A percentile compares a stretch with the other conserved stretches of the same genome.
These are phyloP conservation scores for Caenorhabditis drosophilae DNA, from an alignment of 2,888 invertebrate genomes.

Conservation along the genomic window DNA sequence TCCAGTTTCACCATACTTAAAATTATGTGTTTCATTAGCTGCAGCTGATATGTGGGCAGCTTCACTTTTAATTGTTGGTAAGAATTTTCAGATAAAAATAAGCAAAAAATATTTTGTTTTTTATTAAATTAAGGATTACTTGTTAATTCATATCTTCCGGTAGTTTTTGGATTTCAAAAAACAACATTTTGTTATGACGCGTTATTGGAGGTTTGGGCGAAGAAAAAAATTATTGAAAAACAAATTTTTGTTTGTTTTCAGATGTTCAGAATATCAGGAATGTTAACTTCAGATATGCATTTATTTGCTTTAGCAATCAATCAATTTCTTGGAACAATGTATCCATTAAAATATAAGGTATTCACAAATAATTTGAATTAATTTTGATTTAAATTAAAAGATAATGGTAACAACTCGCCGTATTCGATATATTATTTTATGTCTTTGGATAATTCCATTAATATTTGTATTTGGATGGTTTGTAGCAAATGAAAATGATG, in stretches of 20 bases:
- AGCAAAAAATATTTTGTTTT: neutral
- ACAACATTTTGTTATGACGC: conserved; percentile 53
- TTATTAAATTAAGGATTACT: conserved; percentile 55
- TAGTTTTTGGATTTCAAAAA: conserved; percentile 52
- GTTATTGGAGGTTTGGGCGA: no score
- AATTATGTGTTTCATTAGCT: conserved; percentile 62
- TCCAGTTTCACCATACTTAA: conserved; percentile 63
- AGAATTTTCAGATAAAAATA: neutral
- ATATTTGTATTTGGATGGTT: conserved; percentile 55
- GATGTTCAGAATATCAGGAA: conserved; percentile 63
- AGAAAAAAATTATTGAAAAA: no score
- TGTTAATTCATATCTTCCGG: conserved; percentile 65
- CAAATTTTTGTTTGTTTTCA: no score
- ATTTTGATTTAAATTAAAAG: conserved; percentile 33
- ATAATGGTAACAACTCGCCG: conserved; percentile 63
- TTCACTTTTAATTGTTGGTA: conserved; percentile 55
- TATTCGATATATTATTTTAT: conserved; percentile 52
- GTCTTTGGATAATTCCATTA: conserved; percentile 60
- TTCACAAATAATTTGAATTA: neutral
- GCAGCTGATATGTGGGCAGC: conserved; percentile 66
- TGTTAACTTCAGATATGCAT: conserved; percentile 67
- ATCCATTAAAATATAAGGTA: conserved; percentile 65
- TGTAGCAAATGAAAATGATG: conserved; percentile 52
- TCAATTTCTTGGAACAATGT: conserved; percentile 64
- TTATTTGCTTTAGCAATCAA: conserved; percentile 65